Base-by-base conservation (phyloP, 2,888 invertebrate species). In the Caenorhabditis macrosperma region DNA sequence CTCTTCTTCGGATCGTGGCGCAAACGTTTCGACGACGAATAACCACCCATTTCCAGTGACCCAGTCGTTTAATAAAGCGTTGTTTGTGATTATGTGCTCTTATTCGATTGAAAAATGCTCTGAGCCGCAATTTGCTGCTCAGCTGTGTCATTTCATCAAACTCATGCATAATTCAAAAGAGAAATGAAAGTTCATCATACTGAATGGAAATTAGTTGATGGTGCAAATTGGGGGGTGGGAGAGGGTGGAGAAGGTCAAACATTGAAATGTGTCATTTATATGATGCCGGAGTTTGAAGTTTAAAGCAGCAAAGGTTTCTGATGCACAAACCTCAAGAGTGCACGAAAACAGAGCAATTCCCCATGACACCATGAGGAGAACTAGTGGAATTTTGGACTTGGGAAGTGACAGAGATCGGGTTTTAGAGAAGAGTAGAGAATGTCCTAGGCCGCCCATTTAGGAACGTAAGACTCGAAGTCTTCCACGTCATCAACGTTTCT, bases 1-100 rank as follows among this genome's bases (percentile, higher is more conserved):
- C 61, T 79, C 12, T 79, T 79, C 30, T 79, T 79, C 50, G 79
- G 79, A 33, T 79, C 79, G 26, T 79, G 79, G 79, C 74, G 79
- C 59, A 79, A 79, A 64, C 67, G 79, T 35, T 72, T 79, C 30
- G 74, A 79, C 59, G 74, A 74, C 17, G 74, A 79, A 79, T 79
- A 54, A 78, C 10, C 55, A n/a, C n/a, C 30, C 9, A 44, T 10
- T 6, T 4, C 33, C 24, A 57, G 38, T 52, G 54, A 46, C 24
- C 17, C 41, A 26, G 59, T 64, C 46, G 50, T 17, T 54, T 52
- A 74, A 74, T 74, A 74, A 64, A 74, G 41, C 52, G 63, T 63
- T 72, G 72, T 57, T 63, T 63, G 72, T 72, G 55, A 38, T 52
- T 7, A 1, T 26, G 24, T 24, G 5, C 38, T 46, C 48, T 60